Percentiles rank a stretch among this genome's conserved stretches.
phyloP scores from a whole-genome alignment of 2,113 vertebrate genomes.

The Hoplias malabaricus region DNA sequence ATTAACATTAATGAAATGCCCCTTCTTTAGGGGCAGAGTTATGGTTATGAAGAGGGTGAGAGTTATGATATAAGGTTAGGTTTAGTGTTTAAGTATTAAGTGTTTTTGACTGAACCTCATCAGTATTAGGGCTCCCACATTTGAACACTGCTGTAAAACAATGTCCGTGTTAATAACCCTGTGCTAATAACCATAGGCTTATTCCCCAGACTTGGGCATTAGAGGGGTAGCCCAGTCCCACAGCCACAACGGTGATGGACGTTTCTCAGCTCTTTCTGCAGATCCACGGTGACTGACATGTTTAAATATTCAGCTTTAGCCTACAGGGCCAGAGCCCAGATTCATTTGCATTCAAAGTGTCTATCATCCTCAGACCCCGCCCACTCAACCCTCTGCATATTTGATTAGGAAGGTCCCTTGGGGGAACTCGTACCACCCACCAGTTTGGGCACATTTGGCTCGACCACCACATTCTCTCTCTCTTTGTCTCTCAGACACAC shows the following conservation, averaged over 20 bases:
- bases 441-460: neutral
- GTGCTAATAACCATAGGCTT: too few relatives aligned
- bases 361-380: neutral
- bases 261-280: neutral
- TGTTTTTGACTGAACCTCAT: too few relatives aligned
- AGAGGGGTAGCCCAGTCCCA: too few relatives aligned
- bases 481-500: neutral
- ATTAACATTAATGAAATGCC: too few relatives aligned
- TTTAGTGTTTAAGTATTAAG: too few relatives aligned
- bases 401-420: neutral
- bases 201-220: too few relatives aligned
- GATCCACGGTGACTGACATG: neutral
- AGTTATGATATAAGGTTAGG: too few relatives aligned
- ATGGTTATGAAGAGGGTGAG: too few relatives aligned
- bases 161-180: too few relatives aligned
- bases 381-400: slow-evolving; percentile 13
- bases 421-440: slow-evolving; percentile 8
- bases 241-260: neutral
- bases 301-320: neutral
- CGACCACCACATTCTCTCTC: neutral
- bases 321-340: neutral
- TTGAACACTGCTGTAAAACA: too few relatives aligned
- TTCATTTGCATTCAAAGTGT: slow-evolving; percentile 32
- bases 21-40: too few relatives aligned
- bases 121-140: too few relatives aligned